A percentile compares a stretch with the other conserved stretches of the same genome.
phyloP scores from a whole-genome alignment of 2,113 vertebrate species.

The Anguilla rostrata region DNA sequence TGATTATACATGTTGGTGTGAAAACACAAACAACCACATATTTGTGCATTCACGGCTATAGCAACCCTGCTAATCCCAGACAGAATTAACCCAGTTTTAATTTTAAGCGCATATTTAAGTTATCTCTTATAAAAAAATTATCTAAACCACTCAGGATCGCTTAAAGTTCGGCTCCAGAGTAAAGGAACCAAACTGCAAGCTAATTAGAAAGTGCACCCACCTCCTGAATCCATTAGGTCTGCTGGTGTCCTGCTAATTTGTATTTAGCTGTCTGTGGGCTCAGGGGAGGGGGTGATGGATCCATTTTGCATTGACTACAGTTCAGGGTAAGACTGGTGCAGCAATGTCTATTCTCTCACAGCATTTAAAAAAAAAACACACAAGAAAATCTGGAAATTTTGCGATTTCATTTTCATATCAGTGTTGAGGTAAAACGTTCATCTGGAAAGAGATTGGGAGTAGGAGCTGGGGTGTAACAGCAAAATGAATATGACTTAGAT shows the following conservation, averaged over 20 bases:
- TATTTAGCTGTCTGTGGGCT: conserved; percentile 59
- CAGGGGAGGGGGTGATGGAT: conserved; percentile 62
- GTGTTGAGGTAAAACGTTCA: not conserved
- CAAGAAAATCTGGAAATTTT: not conserved
- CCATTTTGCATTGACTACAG: conserved; percentile 64
- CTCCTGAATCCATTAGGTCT: conserved; percentile 43
- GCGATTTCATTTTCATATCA: not conserved
- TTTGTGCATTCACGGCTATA: not conserved
- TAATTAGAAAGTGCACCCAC: conserved; percentile 36
- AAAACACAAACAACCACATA: too few species aligned
- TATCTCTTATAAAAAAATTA: conserved; percentile 17
- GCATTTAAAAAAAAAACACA: not conserved
- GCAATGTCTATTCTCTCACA: conserved; percentile 29
- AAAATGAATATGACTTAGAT: conserved; percentile 1
- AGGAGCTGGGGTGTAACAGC: not conserved
- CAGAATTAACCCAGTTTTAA: conserved; percentile 24
- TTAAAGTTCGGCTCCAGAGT: conserved; percentile 19
- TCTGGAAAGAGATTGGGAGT: not conserved
- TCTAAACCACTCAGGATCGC: not conserved
- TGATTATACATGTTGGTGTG: too few species aligned
- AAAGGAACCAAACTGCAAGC: conserved; percentile 35
- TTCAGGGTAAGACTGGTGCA: conserved; percentile 46
- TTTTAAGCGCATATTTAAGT: conserved; percentile 7
- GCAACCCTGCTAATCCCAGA: not conserved
- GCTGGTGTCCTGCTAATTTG: conserved; percentile 61